phyloP scores from a whole-genome alignment of 2,888 invertebrate species.

The Polietes domitor region DNA sequence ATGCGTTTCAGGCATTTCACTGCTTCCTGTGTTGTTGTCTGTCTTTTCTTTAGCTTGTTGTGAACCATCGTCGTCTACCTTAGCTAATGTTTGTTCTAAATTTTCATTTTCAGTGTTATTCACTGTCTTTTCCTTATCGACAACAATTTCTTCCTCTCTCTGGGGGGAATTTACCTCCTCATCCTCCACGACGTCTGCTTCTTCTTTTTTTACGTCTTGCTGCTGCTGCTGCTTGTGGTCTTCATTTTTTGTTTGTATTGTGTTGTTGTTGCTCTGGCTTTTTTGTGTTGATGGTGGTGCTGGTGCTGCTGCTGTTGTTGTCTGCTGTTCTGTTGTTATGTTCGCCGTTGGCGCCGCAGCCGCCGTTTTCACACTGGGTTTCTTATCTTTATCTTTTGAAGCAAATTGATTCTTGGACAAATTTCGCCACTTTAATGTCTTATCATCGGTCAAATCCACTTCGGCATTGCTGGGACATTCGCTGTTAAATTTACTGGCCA shows the following conservation, averaged over 20 bases:
- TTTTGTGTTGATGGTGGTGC: not conserved
- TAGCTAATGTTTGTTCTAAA: not conserved
- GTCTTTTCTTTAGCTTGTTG: not conserved
- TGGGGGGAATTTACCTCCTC: not conserved
- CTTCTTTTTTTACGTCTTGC: slow-evolving; percentile 25
- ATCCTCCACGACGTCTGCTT: not conserved
- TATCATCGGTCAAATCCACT: slow-evolving; percentile 78
- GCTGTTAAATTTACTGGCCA: slow-evolving; percentile 79
- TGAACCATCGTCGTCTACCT: not conserved
- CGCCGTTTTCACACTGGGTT: slow-evolving; percentile 37
- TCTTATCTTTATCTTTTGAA: slow-evolving; percentile 77
- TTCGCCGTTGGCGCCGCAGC: slow-evolving; percentile 41
- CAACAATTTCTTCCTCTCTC: no score
- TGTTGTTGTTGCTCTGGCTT: slow-evolving; percentile 28
- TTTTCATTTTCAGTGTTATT: not conserved
- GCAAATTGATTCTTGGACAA: slow-evolving; percentile 80
- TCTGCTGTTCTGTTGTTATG: slow-evolving; percentile 33
- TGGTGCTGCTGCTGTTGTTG: slow-evolving; percentile 14
- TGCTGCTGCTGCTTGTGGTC: slow-evolving; percentile 27
- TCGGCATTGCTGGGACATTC: slow-evolving; percentile 76
- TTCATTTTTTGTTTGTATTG: slow-evolving; percentile 38
- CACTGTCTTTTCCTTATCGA: not conserved
- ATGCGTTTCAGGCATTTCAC: not conserved
- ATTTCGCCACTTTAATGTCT: slow-evolving; percentile 80
- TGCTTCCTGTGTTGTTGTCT: not conserved